Percentiles rank a stretch among this genome's conserved stretches.
Evolutionary conservation across 1,140 invertebrate genomes (phyloP).

Genomic region (Diabrotica virgifera): DNA sequence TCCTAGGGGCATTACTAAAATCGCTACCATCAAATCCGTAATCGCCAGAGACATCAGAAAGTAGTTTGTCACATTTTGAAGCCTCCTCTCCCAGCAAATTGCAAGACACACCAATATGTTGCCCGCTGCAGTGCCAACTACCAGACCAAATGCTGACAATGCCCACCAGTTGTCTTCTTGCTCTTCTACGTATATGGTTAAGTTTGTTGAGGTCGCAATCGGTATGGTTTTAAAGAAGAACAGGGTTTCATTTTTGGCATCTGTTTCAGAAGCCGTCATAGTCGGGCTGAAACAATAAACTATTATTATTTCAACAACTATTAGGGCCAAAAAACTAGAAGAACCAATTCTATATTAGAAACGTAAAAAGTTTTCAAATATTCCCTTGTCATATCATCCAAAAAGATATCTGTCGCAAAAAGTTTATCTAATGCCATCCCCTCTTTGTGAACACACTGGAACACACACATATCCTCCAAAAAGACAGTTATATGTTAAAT

Average conservation of each 20-base stretch:
- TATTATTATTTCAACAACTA: too few species aligned
- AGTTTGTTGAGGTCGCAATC: slow-evolving; percentile 11
- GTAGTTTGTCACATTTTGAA: slow-evolving; percentile 96
- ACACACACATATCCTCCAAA: too few species aligned
- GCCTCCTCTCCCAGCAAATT: slow-evolving; percentile 79
- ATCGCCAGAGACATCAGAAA: slow-evolving; percentile 94
- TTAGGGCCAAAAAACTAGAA: too few species aligned
- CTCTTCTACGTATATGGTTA: slow-evolving; percentile 35
- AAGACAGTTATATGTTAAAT: too few species aligned
- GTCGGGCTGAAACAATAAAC: background rate
- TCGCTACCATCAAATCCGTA: slow-evolving; percentile 90
- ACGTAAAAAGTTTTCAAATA: too few species aligned
- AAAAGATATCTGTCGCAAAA: too few species aligned
- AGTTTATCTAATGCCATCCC: too few species aligned
- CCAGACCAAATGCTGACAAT: slow-evolving; percentile 71
- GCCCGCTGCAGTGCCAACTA: slow-evolving; percentile 83
- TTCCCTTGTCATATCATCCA: too few species aligned
- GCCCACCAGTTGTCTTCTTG: slow-evolving; percentile 72
- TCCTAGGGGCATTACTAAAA: slow-evolving; percentile 88
- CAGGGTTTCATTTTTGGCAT: background rate
- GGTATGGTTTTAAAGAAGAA: background rate
- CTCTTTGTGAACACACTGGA: too few species aligned
- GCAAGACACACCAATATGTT: slow-evolving; percentile 93
- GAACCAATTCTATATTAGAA: too few species aligned
- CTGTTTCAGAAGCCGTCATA: background rate